Evolutionary conservation across 2,888 invertebrate genomes (phyloP), one percentile per base, ranked within the genome.

Genomic region (Cyclophora punctaria): DNA sequence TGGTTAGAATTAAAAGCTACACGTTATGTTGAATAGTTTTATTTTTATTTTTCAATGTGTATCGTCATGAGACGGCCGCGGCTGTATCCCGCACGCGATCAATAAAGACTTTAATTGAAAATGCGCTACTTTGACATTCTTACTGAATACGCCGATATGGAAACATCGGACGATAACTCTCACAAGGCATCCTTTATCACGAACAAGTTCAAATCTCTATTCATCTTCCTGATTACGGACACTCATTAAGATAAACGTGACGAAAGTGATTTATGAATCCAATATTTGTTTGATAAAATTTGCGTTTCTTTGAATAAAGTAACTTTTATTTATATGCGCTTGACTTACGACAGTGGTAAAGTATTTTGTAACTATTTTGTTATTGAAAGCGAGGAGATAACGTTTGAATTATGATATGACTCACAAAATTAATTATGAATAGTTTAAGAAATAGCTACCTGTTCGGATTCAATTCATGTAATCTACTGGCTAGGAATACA

Each of bases 91-190:
- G 67, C 70, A 72, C 67, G 72, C 74, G 70, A 74, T 73, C 73
- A 78, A 76, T 77, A 71, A 70, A 71, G 63, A 63, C 70, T 71
- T 70, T 73, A 73, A 73, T 73, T 72, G 66, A 68, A 63, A 69
- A 66, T 63, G 69, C 60, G 61, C 57, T 58, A 65, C 59, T 61
- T 55, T 52, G 58, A 35, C 45, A n/a, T 20, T 44, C 20, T 7
- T 43, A 43, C 6, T 43, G n/a, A 7, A 20, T 7, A 7, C 43
- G 5, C 7, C 33, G 34, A 44, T 34, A 44, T 34, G 3, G 5
- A 7, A 44, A 55, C 62, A 40, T 44, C 55, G 58, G 51, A 59
- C 60, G 71, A 73, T 73, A 75, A 72, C 66, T 51, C 47, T 56
- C 55, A 64, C 34, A 63, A 69, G 67, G 53, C 60, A 53, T 58